These are phyloP conservation scores for Sciurus carolinensis DNA, from an alignment of 2,797 vertebrate genomes.

Conservation along the genomic window DNA sequence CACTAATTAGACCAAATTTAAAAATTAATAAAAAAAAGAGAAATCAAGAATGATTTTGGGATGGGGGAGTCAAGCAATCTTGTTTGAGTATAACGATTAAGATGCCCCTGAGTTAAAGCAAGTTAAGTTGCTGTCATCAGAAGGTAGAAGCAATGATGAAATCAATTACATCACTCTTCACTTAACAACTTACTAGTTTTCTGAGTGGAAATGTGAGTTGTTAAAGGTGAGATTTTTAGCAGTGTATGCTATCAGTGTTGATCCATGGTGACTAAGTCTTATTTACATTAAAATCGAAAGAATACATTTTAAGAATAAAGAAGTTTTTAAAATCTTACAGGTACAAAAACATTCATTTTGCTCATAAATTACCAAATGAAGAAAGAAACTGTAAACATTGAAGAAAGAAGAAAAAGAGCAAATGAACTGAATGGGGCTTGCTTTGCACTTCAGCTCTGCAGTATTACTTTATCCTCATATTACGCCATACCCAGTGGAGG, in stretches of 20 bases:
- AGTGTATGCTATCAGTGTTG: not conserved
- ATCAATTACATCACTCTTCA: slow-evolving; percentile 72
- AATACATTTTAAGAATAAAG: not conserved
- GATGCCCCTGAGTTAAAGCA: slow-evolving; percentile 82
- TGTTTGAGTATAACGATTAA: slow-evolving; percentile 84
- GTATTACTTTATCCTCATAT: not conserved
- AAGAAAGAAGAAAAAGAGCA: not conserved
- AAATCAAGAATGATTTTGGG: slow-evolving; percentile 43
- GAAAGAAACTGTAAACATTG: not conserved
- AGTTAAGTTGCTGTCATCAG: slow-evolving; percentile 77
- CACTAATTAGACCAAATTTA: no score
- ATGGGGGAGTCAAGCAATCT: slow-evolving; percentile 49
- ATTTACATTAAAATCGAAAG: not conserved
- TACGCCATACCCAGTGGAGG: not conserved
- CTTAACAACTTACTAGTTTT: slow-evolving; percentile 72
- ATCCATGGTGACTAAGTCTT: not conserved
- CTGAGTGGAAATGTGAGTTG: not conserved
- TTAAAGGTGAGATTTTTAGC: not conserved
- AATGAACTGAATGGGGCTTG: not conserved
- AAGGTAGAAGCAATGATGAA: slow-evolving; percentile 76
- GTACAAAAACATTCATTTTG: not conserved
- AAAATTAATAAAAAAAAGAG: not conserved
- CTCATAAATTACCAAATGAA: not conserved
- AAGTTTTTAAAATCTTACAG: not conserved
- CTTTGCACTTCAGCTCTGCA: not conserved